Evolutionary conservation across 2,888 invertebrate genomes (phyloP).

Genomic region (Parascotia fuliginaria): DNA sequence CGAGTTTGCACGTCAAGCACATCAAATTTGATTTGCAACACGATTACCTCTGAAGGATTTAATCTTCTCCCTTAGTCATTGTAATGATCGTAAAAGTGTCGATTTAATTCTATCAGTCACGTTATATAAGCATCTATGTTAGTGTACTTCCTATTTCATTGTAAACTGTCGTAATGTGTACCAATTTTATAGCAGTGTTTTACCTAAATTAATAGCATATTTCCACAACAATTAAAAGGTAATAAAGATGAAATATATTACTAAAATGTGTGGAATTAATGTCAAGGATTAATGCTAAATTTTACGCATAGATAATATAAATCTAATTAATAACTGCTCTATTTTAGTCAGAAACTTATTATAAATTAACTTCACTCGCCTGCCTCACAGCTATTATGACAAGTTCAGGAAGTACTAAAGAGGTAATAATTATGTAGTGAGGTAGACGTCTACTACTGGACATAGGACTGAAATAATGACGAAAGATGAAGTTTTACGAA

Average conservation of each 20-base stretch:
- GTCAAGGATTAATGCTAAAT: background rate
- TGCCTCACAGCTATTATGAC: too few relatives aligned
- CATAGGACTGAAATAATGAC: too few relatives aligned
- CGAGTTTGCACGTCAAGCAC: background rate
- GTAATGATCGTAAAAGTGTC: slow-evolving; percentile 7
- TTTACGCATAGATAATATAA: background rate
- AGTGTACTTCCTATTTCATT: background rate
- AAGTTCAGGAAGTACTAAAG: too few relatives aligned
- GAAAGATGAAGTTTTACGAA: too few relatives aligned
- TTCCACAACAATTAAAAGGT: background rate
- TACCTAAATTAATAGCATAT: background rate
- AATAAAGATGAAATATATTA: slow-evolving; percentile 3
- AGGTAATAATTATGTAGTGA: too few relatives aligned
- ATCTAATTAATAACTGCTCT: too few relatives aligned
- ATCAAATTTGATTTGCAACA: slow-evolving; percentile 11
- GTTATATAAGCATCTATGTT: background rate
- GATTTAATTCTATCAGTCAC: slow-evolving; percentile 4
- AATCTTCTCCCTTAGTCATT: slow-evolving; percentile 9
- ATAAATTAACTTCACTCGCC: too few relatives aligned
- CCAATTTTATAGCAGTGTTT: background rate
- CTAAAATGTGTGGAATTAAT: background rate
- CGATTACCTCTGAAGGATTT: background rate
- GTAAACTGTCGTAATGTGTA: background rate
- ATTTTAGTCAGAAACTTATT: too few relatives aligned
- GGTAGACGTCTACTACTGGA: too few relatives aligned